Conservation (phyloP, 1,140 invertebrate genomes). For the Tetragnatha versicolor region DNA sequence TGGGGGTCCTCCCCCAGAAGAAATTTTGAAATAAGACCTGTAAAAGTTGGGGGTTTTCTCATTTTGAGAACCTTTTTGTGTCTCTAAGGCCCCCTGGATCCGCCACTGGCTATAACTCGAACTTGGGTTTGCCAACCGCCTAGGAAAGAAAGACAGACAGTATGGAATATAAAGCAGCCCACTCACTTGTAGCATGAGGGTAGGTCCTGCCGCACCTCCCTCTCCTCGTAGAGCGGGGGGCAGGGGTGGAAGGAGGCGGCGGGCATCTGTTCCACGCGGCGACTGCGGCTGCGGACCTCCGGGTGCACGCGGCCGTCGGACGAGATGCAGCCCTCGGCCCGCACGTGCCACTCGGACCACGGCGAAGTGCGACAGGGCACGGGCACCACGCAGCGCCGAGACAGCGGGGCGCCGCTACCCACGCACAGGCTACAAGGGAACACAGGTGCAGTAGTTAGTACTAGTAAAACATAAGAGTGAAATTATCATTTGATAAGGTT, state of each 20-base stretch:
- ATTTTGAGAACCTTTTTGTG: too few relatives aligned
- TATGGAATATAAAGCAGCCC: too few relatives aligned
- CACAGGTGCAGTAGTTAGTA: too few relatives aligned
- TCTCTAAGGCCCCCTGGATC: too few relatives aligned
- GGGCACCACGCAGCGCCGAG: slow-evolving; percentile 62
- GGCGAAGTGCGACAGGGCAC: slow-evolving; percentile 69
- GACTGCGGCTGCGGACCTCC: slow-evolving; percentile 63
- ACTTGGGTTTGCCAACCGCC: too few relatives aligned
- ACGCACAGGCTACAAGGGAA: slow-evolving; percentile 19
- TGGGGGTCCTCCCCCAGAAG: too few relatives aligned
- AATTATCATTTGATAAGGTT: too few relatives aligned
- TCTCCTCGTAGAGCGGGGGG: slow-evolving; percentile 64
- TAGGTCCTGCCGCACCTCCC: slow-evolving; percentile 61
- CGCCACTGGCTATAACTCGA: too few relatives aligned
- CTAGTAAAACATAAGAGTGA: too few relatives aligned
- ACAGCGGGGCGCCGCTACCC: not conserved
- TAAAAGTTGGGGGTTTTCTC: too few relatives aligned
- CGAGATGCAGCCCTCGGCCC: slow-evolving; percentile 64
- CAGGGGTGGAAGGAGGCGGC: slow-evolving; percentile 64
- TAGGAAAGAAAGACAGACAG: too few relatives aligned
- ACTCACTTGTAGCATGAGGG: slow-evolving; percentile 65
- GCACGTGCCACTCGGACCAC: slow-evolving; percentile 68
- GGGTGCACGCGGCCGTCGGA: slow-evolving; percentile 61
- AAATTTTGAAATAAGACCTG: too few relatives aligned
- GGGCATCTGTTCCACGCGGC: slow-evolving; percentile 64